phyloP scores from a whole-genome alignment of 2,797 vertebrate genomes.

The Staurois parvus region DNA sequence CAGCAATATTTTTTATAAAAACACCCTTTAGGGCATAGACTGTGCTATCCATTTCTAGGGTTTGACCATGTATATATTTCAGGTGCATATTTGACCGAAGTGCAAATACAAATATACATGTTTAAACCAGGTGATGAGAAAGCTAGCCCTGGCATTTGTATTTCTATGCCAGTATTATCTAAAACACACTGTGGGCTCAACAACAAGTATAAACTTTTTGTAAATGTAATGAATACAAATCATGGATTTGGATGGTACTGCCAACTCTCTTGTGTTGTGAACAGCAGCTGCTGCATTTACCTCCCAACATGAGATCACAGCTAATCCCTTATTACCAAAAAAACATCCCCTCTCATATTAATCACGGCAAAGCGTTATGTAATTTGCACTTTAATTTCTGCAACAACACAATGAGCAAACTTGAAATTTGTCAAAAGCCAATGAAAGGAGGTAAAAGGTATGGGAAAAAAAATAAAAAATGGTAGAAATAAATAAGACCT shows the following conservation, averaged over 20 bases:
- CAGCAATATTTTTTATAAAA: too few relatives aligned
- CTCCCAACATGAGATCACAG: neutral
- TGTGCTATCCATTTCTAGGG: too few relatives aligned
- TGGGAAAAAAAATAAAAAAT: neutral
- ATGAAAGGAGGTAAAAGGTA: neutral
- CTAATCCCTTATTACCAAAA: neutral
- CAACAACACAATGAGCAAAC: neutral
- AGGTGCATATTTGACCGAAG: too few relatives aligned
- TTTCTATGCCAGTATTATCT: too few relatives aligned
- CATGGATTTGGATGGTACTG: too few relatives aligned
- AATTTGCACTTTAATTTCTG: neutral
- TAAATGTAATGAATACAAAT: neutral
- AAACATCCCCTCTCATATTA: neutral
- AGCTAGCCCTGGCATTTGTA: too few relatives aligned
- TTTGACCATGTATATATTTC: too few relatives aligned
- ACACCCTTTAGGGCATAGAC: too few relatives aligned
- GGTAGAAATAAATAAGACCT: neutral
- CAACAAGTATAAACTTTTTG: neutral
- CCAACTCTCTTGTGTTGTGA: neutral
- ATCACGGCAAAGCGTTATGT: neutral
- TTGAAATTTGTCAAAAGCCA: neutral
- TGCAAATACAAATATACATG: too few relatives aligned
- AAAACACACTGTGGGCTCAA: too few relatives aligned
- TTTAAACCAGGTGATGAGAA: too few relatives aligned
- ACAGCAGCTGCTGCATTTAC: neutral